These are phyloP conservation scores for Himantopus leucocephalus DNA, from an alignment of 2,113 vertebrate genomes.

Conservation along the genomic window DNA sequence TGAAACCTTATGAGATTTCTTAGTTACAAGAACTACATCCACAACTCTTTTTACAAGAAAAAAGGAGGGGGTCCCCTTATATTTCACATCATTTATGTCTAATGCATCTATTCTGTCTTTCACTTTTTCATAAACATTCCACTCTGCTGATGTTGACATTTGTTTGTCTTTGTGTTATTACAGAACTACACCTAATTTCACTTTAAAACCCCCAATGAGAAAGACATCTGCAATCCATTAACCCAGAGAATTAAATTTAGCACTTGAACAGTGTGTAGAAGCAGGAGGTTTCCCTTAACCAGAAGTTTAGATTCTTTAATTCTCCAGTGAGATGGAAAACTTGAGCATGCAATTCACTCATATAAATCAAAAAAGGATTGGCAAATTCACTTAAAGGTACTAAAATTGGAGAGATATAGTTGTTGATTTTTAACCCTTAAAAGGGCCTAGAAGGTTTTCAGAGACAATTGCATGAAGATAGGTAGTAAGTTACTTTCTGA, in stretches of 20 bases:
- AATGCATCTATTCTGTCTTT: slow-evolving; percentile 24
- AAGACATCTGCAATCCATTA: slow-evolving; percentile 69
- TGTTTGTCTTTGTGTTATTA: slow-evolving; percentile 59
- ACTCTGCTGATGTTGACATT: slow-evolving; percentile 56
- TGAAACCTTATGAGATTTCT: neutral
- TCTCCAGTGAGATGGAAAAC: slow-evolving; percentile 63
- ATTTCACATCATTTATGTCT: neutral
- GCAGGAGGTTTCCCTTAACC: slow-evolving; percentile 62
- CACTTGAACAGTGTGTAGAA: slow-evolving; percentile 59
- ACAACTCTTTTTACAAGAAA: neutral
- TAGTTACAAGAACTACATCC: neutral
- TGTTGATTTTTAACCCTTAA: slow-evolving; percentile 12
- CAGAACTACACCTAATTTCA: slow-evolving; percentile 63
- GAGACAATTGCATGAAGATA: neutral
- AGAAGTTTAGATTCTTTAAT: slow-evolving; percentile 69
- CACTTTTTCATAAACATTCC: slow-evolving; percentile 33
- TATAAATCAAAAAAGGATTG: slow-evolving; percentile 39
- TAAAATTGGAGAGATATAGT: neutral
- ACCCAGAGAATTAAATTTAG: slow-evolving; percentile 68
- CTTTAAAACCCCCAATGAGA: slow-evolving; percentile 61
- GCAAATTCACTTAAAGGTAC: slow-evolving; percentile 31
- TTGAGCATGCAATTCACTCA: slow-evolving; percentile 31
- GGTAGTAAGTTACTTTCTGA: neutral
- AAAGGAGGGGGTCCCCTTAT: neutral
- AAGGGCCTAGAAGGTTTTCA: neutral